A percentile compares a stretch with the other conserved stretches of the same genome.
Conservation (phyloP, 37 sponge, comb jelly and placozoan genomes). For the Diacarnus erythraeanus region DNA sequence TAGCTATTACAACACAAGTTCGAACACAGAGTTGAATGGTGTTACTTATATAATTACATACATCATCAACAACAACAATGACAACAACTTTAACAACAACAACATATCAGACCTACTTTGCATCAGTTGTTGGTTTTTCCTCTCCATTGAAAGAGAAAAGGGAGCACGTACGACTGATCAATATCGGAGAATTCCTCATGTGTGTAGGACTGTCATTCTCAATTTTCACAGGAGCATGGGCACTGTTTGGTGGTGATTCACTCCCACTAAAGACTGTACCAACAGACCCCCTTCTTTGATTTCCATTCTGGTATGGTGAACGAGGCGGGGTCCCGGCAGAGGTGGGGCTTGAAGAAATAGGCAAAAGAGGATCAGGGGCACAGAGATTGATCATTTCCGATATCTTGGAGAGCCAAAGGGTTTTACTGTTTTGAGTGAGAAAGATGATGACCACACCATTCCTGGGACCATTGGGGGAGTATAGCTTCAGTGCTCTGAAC, state of each 20-base stretch:
- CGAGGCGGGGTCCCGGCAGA: background rate
- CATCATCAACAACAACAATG: no score
- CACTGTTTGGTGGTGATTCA: background rate
- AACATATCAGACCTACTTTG: background rate
- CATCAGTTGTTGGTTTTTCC: background rate
- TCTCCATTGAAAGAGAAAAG: background rate
- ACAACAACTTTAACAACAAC: no score
- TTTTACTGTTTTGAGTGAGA: slow-evolving; percentile 25
- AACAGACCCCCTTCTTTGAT: background rate
- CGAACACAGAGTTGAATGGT: no score
- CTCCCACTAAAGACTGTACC: background rate
- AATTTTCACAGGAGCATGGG: background rate
- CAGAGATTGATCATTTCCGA: slow-evolving; percentile 22
- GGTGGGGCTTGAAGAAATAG: background rate
- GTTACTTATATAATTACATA: no score
- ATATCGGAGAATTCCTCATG: background rate
- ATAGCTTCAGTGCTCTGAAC: slow-evolving; percentile 44
- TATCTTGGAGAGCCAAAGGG: slow-evolving; percentile 36
- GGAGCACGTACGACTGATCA: background rate
- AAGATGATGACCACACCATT: slow-evolving; percentile 51
- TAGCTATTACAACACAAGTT: no score
- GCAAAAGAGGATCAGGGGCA: background rate
- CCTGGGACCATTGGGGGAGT: slow-evolving; percentile 66
- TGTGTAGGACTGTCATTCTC: background rate
- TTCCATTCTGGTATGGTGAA: background rate